Evolutionary conservation across 2,797 vertebrate genomes (phyloP).

Genomic region (Fistularia commersonii): DNA sequence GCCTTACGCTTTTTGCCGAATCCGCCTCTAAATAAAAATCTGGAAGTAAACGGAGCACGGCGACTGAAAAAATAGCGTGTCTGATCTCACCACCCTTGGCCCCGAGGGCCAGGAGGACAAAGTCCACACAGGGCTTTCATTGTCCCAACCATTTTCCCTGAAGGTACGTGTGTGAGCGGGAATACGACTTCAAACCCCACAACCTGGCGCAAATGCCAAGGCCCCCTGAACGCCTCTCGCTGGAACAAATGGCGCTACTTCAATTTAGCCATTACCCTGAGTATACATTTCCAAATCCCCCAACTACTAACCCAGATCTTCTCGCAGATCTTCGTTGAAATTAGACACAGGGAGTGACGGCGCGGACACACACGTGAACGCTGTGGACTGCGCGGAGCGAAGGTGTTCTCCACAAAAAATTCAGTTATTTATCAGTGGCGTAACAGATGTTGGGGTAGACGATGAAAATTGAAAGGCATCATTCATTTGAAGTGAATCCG

Average conservation of each 20-base stretch:
- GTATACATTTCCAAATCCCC: slow-evolving; percentile 43
- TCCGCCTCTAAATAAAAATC: too few relatives aligned
- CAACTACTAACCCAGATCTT: slow-evolving; percentile 32
- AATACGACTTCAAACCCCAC: slow-evolving; percentile 12
- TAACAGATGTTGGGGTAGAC: too few relatives aligned
- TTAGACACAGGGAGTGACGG: slow-evolving; percentile 10
- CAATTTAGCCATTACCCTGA: slow-evolving; percentile 19
- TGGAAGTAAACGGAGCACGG: too few relatives aligned
- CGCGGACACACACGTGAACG: background rate
- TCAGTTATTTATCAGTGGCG: too few relatives aligned
- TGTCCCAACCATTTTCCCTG: slow-evolving; percentile 7
- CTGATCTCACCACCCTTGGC: too few relatives aligned
- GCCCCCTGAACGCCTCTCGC: slow-evolving; percentile 13
- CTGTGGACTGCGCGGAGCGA: too few relatives aligned
- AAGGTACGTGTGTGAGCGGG: slow-evolving; percentile 2
- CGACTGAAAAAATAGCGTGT: too few relatives aligned
- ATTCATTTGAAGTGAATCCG: too few relatives aligned
- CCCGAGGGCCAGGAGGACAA: slow-evolving; percentile 1
- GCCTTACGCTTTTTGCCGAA: too few relatives aligned
- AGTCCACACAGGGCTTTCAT: slow-evolving; percentile 27
- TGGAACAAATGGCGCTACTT: slow-evolving; percentile 21
- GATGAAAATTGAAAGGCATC: too few relatives aligned
- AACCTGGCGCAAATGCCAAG: slow-evolving; percentile 11
- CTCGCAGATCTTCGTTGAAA: slow-evolving; percentile 10
- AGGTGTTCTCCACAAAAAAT: too few relatives aligned